Evolutionary conservation across 2,888 invertebrate species (phyloP), one percentile per base, ranked within the genome.

Genomic region (Agriotes lineatus): DNA sequence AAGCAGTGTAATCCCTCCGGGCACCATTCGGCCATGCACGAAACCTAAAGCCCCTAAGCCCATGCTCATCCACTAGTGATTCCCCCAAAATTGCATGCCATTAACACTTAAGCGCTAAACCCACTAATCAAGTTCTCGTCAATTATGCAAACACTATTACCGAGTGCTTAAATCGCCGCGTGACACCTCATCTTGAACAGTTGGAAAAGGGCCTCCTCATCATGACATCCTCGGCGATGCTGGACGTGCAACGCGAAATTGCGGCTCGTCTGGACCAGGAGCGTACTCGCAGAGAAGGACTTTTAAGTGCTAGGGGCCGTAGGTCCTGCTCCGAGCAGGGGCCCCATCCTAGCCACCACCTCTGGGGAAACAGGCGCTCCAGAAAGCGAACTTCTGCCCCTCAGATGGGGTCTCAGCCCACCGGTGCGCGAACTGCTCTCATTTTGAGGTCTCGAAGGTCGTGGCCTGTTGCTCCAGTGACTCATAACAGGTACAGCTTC

Each of bases 391-490:
- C 92, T 1, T 91, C 91, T 0, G 92, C 91, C 1, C 92, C 92
- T 0, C 90, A 91, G 80, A 91, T 92, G 87, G 88, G 88, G n/a
- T 79, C 81, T 61, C 87, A 86, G 35, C 80, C 82, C 69, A 86
- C 85, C 78, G 83, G 86, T 19, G 85, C 87, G 72, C 86, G 88
- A 0, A 87, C 88, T 39, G 90, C 87, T 22, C 87, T 93, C 48
- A 90, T 92, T 66, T 85, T 92, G 72, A 86, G 92, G 59, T 91
- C 91, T 44, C 85, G 93, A 19, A 85, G 92, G 45, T 91, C 91
- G 77, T 93, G 93, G 92, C 93, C 93, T 0, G 92, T 91, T 30
- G 92, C 92, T 2, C 92, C 92, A 16, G 87, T 89, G 75, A 88
- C 90, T 0, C 89, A 76, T 76, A 76, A 62, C 63, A 71, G 65